These are phyloP conservation scores for Oasisia sp. DNA, from an alignment of 2,888 invertebrate genomes.

Conservation along the genomic window DNA sequence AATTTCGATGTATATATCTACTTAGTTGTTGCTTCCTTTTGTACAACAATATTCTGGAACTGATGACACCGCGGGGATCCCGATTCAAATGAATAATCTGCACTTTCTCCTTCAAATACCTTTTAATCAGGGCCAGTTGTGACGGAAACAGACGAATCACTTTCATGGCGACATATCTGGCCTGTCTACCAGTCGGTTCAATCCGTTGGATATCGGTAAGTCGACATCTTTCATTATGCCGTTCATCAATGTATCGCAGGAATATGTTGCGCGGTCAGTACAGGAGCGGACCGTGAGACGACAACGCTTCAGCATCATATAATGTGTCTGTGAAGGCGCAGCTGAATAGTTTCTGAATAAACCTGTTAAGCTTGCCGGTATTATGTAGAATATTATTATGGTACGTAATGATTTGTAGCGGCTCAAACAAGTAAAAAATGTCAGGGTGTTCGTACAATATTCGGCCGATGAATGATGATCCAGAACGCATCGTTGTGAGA, in stretches of 20 bases:
- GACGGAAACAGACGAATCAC: not conserved
- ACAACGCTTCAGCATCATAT: not conserved
- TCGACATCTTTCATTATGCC: not conserved
- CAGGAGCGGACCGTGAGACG: not conserved
- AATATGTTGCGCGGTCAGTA: not conserved
- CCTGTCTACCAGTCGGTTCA: not conserved
- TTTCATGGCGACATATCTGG: not conserved
- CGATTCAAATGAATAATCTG: not conserved
- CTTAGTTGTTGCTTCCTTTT: not conserved
- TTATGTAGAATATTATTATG: not conserved
- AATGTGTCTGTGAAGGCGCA: not conserved
- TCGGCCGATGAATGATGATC: not conserved
- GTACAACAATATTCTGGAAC: not conserved
- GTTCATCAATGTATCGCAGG: not conserved
- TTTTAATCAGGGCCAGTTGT: not conserved
- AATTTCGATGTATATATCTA: not conserved
- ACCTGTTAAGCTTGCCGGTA: not conserved
- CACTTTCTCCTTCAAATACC: not conserved
- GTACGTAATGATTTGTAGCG: not conserved
- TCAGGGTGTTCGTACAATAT: not conserved
- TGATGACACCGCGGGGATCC: not conserved
- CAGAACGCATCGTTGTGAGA: not conserved
- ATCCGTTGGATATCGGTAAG: not conserved
- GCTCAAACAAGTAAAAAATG: not conserved
- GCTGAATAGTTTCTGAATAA: too few species aligned